phyloP scores from a whole-genome alignment of 2,888 invertebrate genomes.

The Diarsia brunnea region DNA sequence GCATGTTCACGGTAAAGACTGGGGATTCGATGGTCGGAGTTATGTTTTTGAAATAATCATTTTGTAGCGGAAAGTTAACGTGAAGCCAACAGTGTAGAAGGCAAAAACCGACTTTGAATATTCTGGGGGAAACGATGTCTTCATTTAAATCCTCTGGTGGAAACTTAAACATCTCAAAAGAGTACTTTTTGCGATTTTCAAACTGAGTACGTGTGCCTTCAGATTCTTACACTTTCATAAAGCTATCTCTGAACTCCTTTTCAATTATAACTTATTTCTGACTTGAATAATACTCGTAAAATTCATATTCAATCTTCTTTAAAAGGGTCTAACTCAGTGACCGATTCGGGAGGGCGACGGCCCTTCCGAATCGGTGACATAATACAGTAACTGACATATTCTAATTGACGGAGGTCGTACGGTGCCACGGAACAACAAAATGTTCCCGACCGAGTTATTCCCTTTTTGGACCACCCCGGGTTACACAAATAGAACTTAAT shows the following conservation, averaged over 20 bases:
- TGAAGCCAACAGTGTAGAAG: neutral
- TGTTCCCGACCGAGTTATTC: slow-evolving; percentile 71
- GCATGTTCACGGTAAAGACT: slow-evolving; percentile 34
- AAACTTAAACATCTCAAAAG: neutral
- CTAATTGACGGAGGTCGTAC: slow-evolving; percentile 85
- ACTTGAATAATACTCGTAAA: neutral
- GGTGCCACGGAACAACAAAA: slow-evolving; percentile 66
- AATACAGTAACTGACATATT: slow-evolving; percentile 82
- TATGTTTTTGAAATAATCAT: neutral
- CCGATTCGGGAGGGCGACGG: slow-evolving; percentile 69
- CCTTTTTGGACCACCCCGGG: slow-evolving; percentile 83
- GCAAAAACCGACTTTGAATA: neutral
- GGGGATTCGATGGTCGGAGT: slow-evolving; percentile 20
- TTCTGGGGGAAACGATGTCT: neutral
- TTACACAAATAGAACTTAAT: slow-evolving; percentile 86
- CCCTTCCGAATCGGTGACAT: slow-evolving; percentile 73
- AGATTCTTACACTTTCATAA: neutral
- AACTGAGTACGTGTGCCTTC: neutral
- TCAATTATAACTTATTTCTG: neutral
- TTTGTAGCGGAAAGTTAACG: too few species aligned
- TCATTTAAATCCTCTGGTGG: neutral
- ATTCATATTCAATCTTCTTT: slow-evolving; percentile 1
- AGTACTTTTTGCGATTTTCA: too few species aligned
- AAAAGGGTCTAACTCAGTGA: slow-evolving; percentile 56
- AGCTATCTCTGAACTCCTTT: neutral